Evolutionary conservation across 2,888 invertebrate genomes (phyloP), one percentile per base, ranked within the genome.

Genomic region (Oscheius sp.): DNA sequence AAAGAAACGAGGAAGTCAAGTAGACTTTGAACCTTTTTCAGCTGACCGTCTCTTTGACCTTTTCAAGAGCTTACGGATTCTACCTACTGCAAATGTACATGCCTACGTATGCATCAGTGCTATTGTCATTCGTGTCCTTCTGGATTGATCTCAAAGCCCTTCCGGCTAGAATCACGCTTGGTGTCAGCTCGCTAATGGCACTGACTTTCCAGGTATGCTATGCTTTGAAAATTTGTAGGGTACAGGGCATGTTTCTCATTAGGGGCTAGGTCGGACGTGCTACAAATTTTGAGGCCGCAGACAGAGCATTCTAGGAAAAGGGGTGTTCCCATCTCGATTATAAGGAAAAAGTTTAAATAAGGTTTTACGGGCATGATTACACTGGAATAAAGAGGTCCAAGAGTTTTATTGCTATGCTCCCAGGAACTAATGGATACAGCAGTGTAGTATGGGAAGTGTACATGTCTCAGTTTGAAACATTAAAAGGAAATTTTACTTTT

Each of bases 1-100:
- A 21, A 57, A 50, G 11, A 21, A 11, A 2, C 13, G 21, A 21
- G 21, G 42, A 42, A 42, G 7, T 3, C 4, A 42, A 7, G 7
- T 7, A 42, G 42, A 29, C 55, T 37, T 63, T 21, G 32, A 37
- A 42, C 9, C 21, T 42, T 21, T 74, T 80, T 73, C 78, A 86
- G 82, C 75, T 87, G 33, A 82, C 86, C 2, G 87, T 88, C 0
- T 82, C 84, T 21, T 73, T 88, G 60, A 86, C 85, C 7, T 84
- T 88, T 59, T 86, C 86, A 9, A 78, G 88, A n/a, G 83, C 87
- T 10, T 85, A 85, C 72, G 87, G 86, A 7, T 86, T 87, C 65
- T 87, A 88, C 75, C 81, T 88, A 37, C 80, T 88, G 11, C 87
- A 87, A 73, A 85, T 87, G 85, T 87, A 87, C 74, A 79, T 86